phyloP scores from a whole-genome alignment of 2,113 vertebrate species.

The Hippoglossus stenolepis region DNA sequence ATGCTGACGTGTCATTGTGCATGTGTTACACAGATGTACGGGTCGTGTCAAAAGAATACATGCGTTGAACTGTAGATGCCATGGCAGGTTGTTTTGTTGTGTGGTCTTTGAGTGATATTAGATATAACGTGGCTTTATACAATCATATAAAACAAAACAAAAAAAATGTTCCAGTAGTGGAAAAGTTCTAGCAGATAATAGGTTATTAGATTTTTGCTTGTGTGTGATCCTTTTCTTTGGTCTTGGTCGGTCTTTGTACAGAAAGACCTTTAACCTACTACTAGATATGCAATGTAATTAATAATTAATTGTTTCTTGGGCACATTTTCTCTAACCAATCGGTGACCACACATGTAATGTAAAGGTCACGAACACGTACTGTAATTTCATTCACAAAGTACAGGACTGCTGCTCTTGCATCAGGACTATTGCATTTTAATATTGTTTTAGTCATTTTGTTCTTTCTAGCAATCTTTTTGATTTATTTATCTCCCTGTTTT shows the following conservation, averaged over 20 bases:
- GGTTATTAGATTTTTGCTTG: background rate
- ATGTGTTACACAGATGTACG: conserved; percentile 11
- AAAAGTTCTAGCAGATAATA: background rate
- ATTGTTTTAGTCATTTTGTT: background rate
- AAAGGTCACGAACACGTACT: background rate
- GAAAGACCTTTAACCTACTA: background rate
- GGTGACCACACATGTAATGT: background rate
- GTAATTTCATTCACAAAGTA: background rate
- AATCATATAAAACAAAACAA: background rate
- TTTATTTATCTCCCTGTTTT: background rate
- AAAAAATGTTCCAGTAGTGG: too few species aligned
- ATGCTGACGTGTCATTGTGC: background rate
- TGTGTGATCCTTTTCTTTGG: background rate
- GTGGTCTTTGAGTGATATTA: background rate
- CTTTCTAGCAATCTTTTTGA: background rate
- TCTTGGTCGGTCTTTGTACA: background rate
- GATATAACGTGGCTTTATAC: background rate
- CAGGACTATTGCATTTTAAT: background rate
- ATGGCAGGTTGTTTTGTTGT: background rate
- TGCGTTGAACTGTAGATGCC: background rate
- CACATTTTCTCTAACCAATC: background rate
- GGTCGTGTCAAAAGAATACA: background rate
- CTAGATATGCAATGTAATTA: too few species aligned
- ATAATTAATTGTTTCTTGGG: too few species aligned
- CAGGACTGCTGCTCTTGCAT: background rate